Evolutionary conservation across 2,888 invertebrate genomes (phyloP), one percentile per base, ranked within the genome.

Genomic region (Cosmia trapezina): DNA sequence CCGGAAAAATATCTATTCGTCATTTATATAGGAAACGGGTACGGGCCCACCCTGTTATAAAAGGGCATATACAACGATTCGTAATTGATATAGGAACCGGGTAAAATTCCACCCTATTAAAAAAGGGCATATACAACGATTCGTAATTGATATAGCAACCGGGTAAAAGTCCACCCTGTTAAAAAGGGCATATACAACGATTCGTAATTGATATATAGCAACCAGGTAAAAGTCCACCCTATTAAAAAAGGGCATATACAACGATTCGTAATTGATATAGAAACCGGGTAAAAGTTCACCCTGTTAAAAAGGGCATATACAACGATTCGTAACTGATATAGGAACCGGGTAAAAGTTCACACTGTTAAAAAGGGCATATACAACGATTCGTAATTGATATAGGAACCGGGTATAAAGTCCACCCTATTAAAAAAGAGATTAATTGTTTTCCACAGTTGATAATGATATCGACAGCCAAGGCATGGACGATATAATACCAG

Each of bases 401-500:
- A 47, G 22, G 37, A 33, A 33, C 9, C n/a, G 49, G 43, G 22
- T 12, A 41, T 28, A 22, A 17, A 0, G 5, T 3, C 37, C 51
- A 43, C 17, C 37, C 19, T 45, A 22, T 49, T 19, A 59, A 37
- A 51, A 64, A 41, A 22, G 9, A 64, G 33, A 41, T 56, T 41
- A 5, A 41, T 33, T 73, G 33, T 22, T 77, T 74, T 72, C 73
- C 83, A 22, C 83, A 90, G 92, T 83, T 4, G 84, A 83, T 37
- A 82, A 79, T n/a, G 89, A 91, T 3, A 76, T 75, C 11, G 89
- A 91, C 2, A 93, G 92, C 59, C 93, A 90, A 0, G 93, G 89
- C 0, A 84, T 90, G 0, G 94, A 94, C 0, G 95, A 94, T 70
- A 80, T 94, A 2, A 88, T 94, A 80, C 93, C 93, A 0, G 94